These are phyloP conservation scores for Mnemiopsis leidyi DNA, from an alignment of 37 sponge, comb jelly and placozoan species.

Conservation along the genomic window DNA sequence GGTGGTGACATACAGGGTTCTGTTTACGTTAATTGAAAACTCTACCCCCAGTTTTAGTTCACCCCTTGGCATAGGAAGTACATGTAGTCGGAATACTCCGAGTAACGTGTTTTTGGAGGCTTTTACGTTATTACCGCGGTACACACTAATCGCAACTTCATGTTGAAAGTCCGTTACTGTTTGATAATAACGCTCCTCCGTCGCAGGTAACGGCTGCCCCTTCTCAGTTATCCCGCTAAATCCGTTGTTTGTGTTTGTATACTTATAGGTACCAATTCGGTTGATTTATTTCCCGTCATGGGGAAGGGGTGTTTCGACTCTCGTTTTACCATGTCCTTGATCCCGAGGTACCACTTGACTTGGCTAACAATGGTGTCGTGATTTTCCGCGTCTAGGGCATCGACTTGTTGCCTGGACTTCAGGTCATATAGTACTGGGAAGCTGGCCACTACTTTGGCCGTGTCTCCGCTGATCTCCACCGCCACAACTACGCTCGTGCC, in stretches of 20 bases:
- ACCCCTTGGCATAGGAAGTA: not conserved
- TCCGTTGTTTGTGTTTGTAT: too few relatives aligned
- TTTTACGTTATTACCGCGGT: not conserved
- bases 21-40: not conserved
- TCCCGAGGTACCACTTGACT: too few relatives aligned
- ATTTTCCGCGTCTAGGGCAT: not conserved
- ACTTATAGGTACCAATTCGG: too few relatives aligned
- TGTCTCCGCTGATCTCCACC: too few relatives aligned
- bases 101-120: not conserved
- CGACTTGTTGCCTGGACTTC: too few relatives aligned
- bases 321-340: not conserved
- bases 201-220: not conserved
- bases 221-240: not conserved
- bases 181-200: not conserved
- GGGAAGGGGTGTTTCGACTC: not conserved
- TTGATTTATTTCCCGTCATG: too few relatives aligned
- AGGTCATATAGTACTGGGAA: too few relatives aligned
- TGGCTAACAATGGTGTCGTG: too few relatives aligned
- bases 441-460: too few relatives aligned
- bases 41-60: not conserved
- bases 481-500: too few relatives aligned
- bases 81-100: not conserved
- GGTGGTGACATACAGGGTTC: not conserved
- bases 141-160: not conserved
- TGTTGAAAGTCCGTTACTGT: not conserved